Evolutionary conservation across 2,113 vertebrate genomes (phyloP), one percentile per base, ranked within the genome.

Genomic region (Rousettus leschenaultii): DNA sequence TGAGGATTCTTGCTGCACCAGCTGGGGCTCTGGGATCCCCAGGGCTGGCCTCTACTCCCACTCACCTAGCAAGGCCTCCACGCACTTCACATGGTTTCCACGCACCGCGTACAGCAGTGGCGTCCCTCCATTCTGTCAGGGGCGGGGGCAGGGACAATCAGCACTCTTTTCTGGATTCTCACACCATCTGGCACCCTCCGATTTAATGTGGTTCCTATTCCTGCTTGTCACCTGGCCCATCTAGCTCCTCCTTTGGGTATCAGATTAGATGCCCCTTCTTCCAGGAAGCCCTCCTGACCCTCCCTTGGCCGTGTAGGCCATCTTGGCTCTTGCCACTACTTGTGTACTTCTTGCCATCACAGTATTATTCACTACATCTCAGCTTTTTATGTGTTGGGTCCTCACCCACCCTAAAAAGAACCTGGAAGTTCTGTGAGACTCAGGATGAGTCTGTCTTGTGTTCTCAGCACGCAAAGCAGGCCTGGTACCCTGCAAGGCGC

Each of bases 101-200:
- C 99, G 98, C 65, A 99, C 99, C 2, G 99, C 99, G 2, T 99
- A 99, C 73, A 99, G 98, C 97, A 99, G 98, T 9, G 99, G 99
- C 0, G 99, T 99, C 74, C 99, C 99, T 5, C 99, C 99, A 15
- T 99, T 99, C 99, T 99, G 98, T 66, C 5, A 45, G 30, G 26
- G 83, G 24, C 19, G 33, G 21, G 68, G 85, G 24, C 19, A n/a
- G 21, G 68, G 82, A 77, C 65, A 11, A 78, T 57, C 4, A 33
- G 21, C 0, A 6, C 19, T 77, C 12, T 48, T 21, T 43, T 45
- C 53, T 75, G 19, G 4, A 3, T 57, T 66, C 55, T 43, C 68
- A 51, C 2, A 66, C 53, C 6, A 24, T 24, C 43, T 12, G 9
- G 3, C 28, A 35, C 38, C 22, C 70, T 86, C 92, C 33, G 30